Evolutionary conservation across 2,797 vertebrate species (phyloP).

Genomic region (Acanthis flammea): DNA sequence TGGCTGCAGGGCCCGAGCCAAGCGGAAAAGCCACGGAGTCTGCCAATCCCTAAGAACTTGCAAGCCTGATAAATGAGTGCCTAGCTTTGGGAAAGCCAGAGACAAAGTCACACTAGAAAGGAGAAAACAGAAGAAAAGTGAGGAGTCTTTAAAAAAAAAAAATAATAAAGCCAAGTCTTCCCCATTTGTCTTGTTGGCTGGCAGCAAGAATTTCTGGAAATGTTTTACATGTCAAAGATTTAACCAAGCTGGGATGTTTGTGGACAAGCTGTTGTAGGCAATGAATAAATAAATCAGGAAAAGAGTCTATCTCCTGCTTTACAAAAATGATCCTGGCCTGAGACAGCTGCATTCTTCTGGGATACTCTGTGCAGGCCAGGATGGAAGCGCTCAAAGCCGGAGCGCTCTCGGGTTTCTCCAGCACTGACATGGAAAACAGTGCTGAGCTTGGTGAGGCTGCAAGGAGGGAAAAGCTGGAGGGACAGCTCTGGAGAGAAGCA

Average conservation of each 20-base stretch:
- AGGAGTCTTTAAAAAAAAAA: not conserved
- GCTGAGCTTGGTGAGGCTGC: not conserved
- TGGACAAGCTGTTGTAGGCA: constrained; percentile 2
- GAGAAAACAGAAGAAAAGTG: not conserved
- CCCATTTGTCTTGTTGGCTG: constrained; percentile 30
- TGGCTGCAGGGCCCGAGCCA: constrained; percentile 24
- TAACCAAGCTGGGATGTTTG: constrained; percentile 52
- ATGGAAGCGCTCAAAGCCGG: not conserved
- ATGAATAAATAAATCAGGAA: constrained; percentile 49
- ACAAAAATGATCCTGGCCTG: not conserved
- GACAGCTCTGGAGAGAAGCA: not conserved
- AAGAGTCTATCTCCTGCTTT: not conserved
- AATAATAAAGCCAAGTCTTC: not conserved
- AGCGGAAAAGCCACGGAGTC: constrained; percentile 47
- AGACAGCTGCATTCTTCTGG: not conserved
- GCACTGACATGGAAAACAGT: accelerated
- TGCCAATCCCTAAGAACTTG: constrained; percentile 18
- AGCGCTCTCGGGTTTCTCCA: accelerated
- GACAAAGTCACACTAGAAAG: not conserved
- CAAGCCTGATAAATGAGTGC: constrained; percentile 51
- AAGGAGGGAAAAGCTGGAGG: not conserved
- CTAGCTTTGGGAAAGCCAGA: constrained; percentile 17
- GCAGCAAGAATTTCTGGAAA: constrained; percentile 38
- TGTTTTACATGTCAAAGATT: constrained; percentile 35
- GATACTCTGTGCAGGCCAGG: not conserved